phyloP scores from a whole-genome alignment of 2,888 invertebrate species.

The Acrobasis repandana region DNA sequence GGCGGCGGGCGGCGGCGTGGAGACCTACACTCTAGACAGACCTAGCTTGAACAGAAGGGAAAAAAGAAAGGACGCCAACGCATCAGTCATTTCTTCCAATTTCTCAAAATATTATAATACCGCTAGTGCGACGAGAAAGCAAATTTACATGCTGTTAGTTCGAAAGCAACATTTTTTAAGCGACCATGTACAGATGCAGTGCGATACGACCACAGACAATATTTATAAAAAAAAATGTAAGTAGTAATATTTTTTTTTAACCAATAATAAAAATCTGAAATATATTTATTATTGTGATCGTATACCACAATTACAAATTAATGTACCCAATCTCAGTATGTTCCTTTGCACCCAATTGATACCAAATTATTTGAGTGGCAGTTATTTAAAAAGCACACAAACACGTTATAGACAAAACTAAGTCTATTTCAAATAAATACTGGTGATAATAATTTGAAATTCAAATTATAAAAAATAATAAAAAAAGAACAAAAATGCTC shows the following conservation, averaged over 20 bases:
- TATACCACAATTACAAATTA: conserved; percentile 1
- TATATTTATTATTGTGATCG: conserved; percentile 5
- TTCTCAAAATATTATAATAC: conserved; percentile 46
- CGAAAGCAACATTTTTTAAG: conserved; percentile 19
- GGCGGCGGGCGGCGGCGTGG: conserved; percentile 65
- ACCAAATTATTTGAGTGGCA: conserved; percentile 7
- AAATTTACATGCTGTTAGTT: conserved; percentile 16
- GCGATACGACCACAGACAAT: conserved; percentile 4
- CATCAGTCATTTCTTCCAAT: conserved; percentile 81
- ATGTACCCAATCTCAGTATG: neutral
- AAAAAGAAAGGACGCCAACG: conserved; percentile 79
- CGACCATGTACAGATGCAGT: conserved; percentile 3
- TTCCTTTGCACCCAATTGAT: conserved; percentile 1
- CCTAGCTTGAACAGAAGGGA: conserved; percentile 83
- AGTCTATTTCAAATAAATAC: conserved; percentile 9
- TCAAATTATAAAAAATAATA: neutral
- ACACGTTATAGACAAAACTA: conserved; percentile 19
- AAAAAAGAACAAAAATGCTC: neutral
- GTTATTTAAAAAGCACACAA: conserved; percentile 16
- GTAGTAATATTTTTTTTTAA: neutral
- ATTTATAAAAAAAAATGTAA: neutral
- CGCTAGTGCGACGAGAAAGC: conserved; percentile 15
- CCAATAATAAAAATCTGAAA: neutral
- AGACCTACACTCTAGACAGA: conserved; percentile 78
- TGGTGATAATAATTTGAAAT: conserved; percentile 3